phyloP scores from a whole-genome alignment of 2,797 vertebrate species.

The Eutrigla gurnardus region DNA sequence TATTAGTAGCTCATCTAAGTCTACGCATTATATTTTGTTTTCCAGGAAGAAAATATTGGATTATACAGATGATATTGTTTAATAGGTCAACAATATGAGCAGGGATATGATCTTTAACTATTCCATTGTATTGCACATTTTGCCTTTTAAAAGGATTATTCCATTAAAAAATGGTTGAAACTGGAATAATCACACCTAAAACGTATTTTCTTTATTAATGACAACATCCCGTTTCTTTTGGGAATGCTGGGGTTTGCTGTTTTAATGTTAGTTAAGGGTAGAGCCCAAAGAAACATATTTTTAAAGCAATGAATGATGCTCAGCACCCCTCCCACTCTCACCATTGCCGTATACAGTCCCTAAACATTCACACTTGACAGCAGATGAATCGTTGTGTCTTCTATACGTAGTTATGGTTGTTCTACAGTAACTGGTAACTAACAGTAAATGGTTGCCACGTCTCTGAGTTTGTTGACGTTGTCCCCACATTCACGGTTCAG shows the following conservation, averaged over 20 bases:
- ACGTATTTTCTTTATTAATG: neutral
- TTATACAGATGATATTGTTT: no score
- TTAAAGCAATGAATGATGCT: neutral
- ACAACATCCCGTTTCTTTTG: neutral
- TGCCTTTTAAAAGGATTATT: neutral
- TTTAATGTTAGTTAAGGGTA: neutral
- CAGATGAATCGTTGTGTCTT: neutral
- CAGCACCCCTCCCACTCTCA: neutral
- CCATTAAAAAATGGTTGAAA: neutral
- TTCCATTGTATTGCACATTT: neutral
- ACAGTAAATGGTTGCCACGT: neutral
- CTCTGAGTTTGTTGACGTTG: neutral
- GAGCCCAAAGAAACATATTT: neutral
- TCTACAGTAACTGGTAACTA: no score
- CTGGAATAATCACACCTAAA: neutral
- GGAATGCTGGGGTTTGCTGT: neutral
- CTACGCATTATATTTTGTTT: no score
- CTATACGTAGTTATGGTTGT: neutral
- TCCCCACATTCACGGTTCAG: neutral
- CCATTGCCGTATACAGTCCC: neutral
- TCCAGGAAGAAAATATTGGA: no score
- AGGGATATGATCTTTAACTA: neutral
- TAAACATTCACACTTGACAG: neutral
- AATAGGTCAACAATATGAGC: no score
- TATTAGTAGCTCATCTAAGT: no score